Evolutionary conservation across 2,888 invertebrate species (phyloP), one percentile per base, ranked within the genome.

Genomic region (Teleiodes luculella): DNA sequence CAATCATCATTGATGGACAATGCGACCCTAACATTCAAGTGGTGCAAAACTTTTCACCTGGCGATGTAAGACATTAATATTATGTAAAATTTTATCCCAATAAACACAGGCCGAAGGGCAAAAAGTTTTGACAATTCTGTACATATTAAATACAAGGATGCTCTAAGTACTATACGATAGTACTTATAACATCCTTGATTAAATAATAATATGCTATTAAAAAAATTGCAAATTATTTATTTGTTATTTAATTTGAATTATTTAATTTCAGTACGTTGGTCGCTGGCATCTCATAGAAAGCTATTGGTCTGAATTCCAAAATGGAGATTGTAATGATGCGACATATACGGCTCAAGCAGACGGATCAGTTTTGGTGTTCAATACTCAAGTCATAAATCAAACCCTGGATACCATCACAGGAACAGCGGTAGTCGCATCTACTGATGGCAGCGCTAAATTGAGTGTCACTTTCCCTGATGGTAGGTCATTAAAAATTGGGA

Each of bases 401-500:
- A 56, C 55, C 0, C 65, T 84, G 0, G 62, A 58, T 31, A 65
- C 66, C 6, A 74, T 77, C 16, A 63, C 61, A 35, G 84, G 83
- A 13, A 62, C 67, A 0, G 83, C 80, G 6, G 54, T 61, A 0
- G 13, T 74, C 0, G 70, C 90, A 10, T 91, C 92, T 0, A 91
- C 91, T 62, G 93, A 93, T 67, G 84, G 86, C 0, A 86, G 83
- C 47, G 94, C 91, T 53, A 85, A 91, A 11, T 87, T 94, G 0
- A 85, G 91, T 1, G 93, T 92, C 76, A 91, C 91, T 16, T 92
- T 93, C 73, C 81, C 82, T 11, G 6, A 24, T 24, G 6, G 24
- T 24, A 24, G 6, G 72, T 48, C 24, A 24, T 6, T 24, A 24
- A n/a, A n/a, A n/a, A 35, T 24, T 24, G n/a, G n/a, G n/a, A n/a